Percentiles rank a stretch among this genome's conserved stretches.
Evolutionary conservation across 2,888 invertebrate species (phyloP).

Genomic region (Eristalinus aeneus): DNA sequence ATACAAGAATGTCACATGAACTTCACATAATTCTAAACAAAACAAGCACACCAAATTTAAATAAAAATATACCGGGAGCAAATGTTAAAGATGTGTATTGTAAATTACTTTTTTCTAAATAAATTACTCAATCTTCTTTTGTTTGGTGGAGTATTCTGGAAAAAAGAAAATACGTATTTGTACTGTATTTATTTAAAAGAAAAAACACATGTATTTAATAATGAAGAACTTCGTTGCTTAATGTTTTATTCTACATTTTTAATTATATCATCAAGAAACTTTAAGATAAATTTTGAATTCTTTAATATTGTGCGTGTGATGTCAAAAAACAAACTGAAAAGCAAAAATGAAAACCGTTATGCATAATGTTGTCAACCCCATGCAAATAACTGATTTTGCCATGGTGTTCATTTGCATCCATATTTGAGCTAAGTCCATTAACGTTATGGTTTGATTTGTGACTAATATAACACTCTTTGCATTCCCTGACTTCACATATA

Average conservation of each 20-base stretch:
- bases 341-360: constrained; percentile 57
- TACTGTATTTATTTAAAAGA: too few species aligned
- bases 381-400: constrained; percentile 69
- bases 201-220: too few species aligned
- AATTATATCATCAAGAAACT: background rate
- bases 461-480: constrained; percentile 71
- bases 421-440: constrained; percentile 72
- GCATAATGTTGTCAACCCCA: constrained; percentile 68
- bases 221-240: too few species aligned
- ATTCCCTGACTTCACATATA: constrained; percentile 72
- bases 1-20: too few species aligned
- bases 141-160: constrained; percentile 79
- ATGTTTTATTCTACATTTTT: background rate
- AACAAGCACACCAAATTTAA: background rate
- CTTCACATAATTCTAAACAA: background rate
- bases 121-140: constrained; percentile 78
- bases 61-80: background rate
- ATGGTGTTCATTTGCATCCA: constrained; percentile 73
- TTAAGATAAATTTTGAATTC: background rate
- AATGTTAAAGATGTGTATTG: background rate
- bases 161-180: constrained; percentile 72
- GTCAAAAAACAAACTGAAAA: constrained; percentile 37
- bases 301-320: background rate
- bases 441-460: constrained; percentile 73
- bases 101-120: constrained; percentile 77